A percentile compares a stretch with the other conserved stretches of the same genome.
phyloP scores from a whole-genome alignment of 2,113 vertebrate species.

The Odocoileus virginianus region DNA sequence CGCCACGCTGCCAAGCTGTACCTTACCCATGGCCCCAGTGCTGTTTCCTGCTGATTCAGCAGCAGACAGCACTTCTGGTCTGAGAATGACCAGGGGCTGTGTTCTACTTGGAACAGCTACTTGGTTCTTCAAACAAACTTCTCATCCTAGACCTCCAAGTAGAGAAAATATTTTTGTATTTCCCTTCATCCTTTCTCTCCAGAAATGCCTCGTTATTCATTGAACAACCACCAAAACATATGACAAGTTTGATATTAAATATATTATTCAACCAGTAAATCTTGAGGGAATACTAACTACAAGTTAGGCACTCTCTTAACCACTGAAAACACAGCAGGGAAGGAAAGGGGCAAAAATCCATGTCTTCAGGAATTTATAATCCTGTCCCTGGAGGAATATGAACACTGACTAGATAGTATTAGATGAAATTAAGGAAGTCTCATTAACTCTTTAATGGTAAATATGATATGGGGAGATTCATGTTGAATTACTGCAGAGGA shows the following conservation, averaged over 20 bases:
- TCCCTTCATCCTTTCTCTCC: not conserved
- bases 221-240: not conserved
- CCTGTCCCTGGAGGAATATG: not conserved
- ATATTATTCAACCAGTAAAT: not conserved
- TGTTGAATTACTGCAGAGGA: not conserved
- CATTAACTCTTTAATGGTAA: not conserved
- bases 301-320: not conserved
- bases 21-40: not conserved
- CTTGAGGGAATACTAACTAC: not conserved
- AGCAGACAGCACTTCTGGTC: not conserved
- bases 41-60: not conserved
- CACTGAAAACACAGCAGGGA: not conserved
- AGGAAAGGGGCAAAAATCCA: not conserved
- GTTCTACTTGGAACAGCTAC: fast-evolving
- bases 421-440: not conserved
- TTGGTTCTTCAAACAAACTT: not conserved
- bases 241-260: not conserved
- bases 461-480: not conserved
- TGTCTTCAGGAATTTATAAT: not conserved
- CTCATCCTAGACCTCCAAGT: not conserved
- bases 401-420: not conserved
- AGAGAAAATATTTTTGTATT: not conserved
- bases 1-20: not conserved
- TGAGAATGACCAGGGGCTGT: not conserved
- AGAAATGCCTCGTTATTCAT: not conserved